Evolutionary conservation across 2,797 vertebrate species (phyloP), one percentile per base, ranked within the genome.

Genomic region (Hoplostethus mediterraneus): DNA sequence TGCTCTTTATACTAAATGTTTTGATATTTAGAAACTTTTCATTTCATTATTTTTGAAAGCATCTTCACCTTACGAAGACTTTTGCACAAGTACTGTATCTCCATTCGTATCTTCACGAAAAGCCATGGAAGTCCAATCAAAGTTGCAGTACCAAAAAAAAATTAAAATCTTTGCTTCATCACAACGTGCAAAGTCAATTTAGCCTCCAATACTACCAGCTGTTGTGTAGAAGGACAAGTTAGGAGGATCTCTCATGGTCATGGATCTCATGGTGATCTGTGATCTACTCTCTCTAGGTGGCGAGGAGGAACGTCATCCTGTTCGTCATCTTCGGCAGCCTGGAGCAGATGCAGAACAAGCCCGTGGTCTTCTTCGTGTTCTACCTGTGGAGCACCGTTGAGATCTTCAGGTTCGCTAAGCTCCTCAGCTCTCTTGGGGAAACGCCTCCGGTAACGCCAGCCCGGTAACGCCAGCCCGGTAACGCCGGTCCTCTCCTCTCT

Each of bases 361-460:
- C 95, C 0, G 96, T 97, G 0, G 97, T 97, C 54, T 99, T 98
- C 93, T 98, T 96, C 4, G 54, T 98, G 40, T 98, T 98, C 89
- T 99, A 98, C 87, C 70, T 93, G 54, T 99, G 97, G 97, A 98
- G 97, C 77, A 82, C 91, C 80, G 79, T 92, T 7, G 97, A 99
- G 87, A 91, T 98, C 72, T 96, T 99, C 94, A 97, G 97, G 97
- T 99, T 5, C 5, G 77, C 54, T 65, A 21, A 0, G n/a, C 0
- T 25, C 54, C n/a, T 6, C 17, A 4, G 3, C 12, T 30, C 16
- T 56, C n/a, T 53, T 31, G 14, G 0, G 33, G 3, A 21, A 30
- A 16, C 12, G 42, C 4, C n/a, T n/a, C n/a, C n/a, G 12, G 3
- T 13, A 44, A 4, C 12, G 42, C 7, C 33, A n/a, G n/a, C 8